These are phyloP conservation scores for Limulus polyphemus DNA, from an alignment of 2,888 invertebrate species.

Conservation along the genomic window DNA sequence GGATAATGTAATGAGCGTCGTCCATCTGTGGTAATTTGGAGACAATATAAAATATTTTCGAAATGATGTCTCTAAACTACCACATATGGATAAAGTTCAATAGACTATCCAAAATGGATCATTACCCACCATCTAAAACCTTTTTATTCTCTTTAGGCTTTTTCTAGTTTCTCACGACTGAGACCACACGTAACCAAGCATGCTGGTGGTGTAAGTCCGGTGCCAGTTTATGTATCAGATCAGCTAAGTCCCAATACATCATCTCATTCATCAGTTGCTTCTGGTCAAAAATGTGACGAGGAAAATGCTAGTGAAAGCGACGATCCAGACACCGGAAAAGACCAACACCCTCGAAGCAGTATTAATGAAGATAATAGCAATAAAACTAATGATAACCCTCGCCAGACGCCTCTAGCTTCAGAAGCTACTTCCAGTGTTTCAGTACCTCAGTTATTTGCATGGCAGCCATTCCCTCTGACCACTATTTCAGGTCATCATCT, in stretches of 20 bases:
- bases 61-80: too few species aligned
- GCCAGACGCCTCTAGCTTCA: too few species aligned
- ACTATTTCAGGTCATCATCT: not conserved
- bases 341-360: not conserved
- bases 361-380: not conserved
- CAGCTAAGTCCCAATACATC: too few species aligned
- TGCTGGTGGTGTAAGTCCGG: slow-evolving; percentile 30
- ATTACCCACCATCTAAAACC: too few species aligned
- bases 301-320: not conserved
- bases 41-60: too few species aligned
- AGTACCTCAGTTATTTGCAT: not conserved
- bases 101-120: too few species aligned
- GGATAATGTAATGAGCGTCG: too few species aligned
- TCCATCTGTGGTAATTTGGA: too few species aligned
- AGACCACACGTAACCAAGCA: slow-evolving; percentile 59
- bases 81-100: too few species aligned
- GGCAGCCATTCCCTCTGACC: not conserved
- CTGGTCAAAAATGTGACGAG: not conserved
- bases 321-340: not conserved
- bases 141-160: slow-evolving; percentile 41
- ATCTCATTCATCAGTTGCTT: too few species aligned
- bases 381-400: not conserved
- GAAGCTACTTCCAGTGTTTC: not conserved
- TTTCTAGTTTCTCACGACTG: slow-evolving; percentile 56
- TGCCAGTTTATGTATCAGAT: slow-evolving; percentile 20